phyloP scores from a whole-genome alignment of 1,140 invertebrate species.

The Cherax destructor region DNA sequence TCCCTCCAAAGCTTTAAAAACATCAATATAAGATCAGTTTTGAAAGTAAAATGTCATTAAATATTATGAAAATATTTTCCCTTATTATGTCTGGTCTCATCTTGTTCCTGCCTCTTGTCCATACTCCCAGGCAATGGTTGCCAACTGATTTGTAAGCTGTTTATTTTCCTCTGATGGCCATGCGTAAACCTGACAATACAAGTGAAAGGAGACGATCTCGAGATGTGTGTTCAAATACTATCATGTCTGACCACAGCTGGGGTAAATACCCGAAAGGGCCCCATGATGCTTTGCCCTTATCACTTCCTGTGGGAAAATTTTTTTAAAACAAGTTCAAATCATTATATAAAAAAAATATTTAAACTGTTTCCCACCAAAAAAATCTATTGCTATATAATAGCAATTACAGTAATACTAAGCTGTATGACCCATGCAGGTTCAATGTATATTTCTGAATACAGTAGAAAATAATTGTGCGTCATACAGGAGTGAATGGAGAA shows the following conservation, averaged over 20 bases:
- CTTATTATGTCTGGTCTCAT: constrained; percentile 31
- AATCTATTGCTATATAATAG: too few relatives aligned
- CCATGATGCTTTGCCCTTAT: constrained; percentile 80
- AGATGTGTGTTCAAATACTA: constrained; percentile 81
- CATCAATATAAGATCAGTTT: too few relatives aligned
- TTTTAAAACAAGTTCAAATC: neutral
- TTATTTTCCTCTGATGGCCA: constrained; percentile 74
- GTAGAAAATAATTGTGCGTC: too few relatives aligned
- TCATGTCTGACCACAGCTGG: constrained; percentile 86
- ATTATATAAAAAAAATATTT: too few relatives aligned
- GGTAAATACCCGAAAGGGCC: constrained; percentile 81
- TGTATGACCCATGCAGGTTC: too few relatives aligned
- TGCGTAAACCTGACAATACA: constrained; percentile 79
- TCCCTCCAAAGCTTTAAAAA: too few relatives aligned
- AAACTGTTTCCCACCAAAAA: too few relatives aligned
- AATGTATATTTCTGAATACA: too few relatives aligned
- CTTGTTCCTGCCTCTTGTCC: constrained; percentile 75
- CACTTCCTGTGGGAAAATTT: constrained; percentile 74
- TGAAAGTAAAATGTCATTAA: too few relatives aligned
- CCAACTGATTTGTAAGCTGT: constrained; percentile 76
- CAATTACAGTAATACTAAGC: too few relatives aligned
- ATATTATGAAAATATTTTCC: neutral
- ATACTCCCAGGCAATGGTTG: constrained; percentile 79
- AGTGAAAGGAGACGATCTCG: constrained; percentile 78
- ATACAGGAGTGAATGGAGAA: too few relatives aligned